These are phyloP conservation scores for Formica aserva DNA, from an alignment of 2,888 invertebrate species.

Conservation along the genomic window DNA sequence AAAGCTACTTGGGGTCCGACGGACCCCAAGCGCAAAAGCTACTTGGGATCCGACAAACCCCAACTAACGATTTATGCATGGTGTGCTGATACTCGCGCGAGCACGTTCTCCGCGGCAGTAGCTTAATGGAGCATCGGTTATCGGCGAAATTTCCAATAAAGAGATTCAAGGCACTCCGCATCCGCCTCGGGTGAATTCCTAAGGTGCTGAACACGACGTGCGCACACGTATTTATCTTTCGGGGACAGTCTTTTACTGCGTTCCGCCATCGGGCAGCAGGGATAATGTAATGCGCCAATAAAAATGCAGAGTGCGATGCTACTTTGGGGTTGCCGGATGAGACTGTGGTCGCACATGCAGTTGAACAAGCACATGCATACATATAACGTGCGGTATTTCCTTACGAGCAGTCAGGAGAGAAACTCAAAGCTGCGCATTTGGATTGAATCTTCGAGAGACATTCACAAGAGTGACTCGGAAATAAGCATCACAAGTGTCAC, in stretches of 20 bases:
- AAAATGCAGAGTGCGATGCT: slow-evolving; percentile 78
- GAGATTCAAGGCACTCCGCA: slow-evolving; percentile 56
- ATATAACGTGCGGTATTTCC: slow-evolving; percentile 44
- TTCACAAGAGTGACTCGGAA: slow-evolving; percentile 67
- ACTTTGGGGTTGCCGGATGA: slow-evolving; percentile 45
- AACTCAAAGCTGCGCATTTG: slow-evolving; percentile 53
- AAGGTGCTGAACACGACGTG: slow-evolving; percentile 37
- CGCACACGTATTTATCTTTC: slow-evolving; percentile 51
- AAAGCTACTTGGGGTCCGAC: too few species aligned
- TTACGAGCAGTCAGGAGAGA: slow-evolving; percentile 7
- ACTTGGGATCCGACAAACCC: too few species aligned
- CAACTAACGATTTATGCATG: slow-evolving; percentile 72
- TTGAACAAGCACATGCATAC: slow-evolving; percentile 28
- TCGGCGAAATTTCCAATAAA: slow-evolving; percentile 75
- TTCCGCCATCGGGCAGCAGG: slow-evolving; percentile 60
- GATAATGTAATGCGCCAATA: slow-evolving; percentile 78
- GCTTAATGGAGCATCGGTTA: slow-evolving; percentile 75
- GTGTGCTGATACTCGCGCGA: slow-evolving; percentile 66
- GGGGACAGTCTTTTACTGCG: slow-evolving; percentile 61
- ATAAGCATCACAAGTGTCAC: slow-evolving; percentile 69
- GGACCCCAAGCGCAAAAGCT: too few species aligned
- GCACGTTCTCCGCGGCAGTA: slow-evolving; percentile 63
- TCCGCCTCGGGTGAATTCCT: slow-evolving; percentile 45
- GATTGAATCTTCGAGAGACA: slow-evolving; percentile 69
- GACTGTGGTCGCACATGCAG: slow-evolving; percentile 39